These are phyloP conservation scores for Lasioglossum marginatum DNA, from an alignment of 2,888 invertebrate species.

Conservation along the genomic window DNA sequence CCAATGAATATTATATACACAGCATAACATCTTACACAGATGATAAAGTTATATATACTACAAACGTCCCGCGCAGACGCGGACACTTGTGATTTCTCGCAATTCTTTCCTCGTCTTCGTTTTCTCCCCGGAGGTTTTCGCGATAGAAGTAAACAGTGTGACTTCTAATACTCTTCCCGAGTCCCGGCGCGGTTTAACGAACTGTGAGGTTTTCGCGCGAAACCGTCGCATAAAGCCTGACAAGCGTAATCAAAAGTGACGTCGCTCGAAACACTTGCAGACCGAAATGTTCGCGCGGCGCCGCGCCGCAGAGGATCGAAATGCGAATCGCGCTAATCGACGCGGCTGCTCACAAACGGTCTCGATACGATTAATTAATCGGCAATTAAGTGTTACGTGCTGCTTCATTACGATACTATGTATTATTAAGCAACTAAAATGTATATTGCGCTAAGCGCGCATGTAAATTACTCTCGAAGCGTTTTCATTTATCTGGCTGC, in stretches of 20 bases:
- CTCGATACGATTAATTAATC: constrained; percentile 17
- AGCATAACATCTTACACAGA: not conserved
- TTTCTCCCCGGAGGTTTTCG: not conserved
- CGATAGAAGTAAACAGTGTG: constrained; percentile 18
- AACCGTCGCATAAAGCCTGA: constrained; percentile 37
- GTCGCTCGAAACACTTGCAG: constrained; percentile 20
- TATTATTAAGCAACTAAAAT: not conserved
- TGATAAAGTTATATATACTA: not conserved
- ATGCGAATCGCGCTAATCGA: not conserved
- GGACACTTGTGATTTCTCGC: not conserved
- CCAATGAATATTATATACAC: not conserved
- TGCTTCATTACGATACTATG: not conserved
- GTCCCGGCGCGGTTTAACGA: constrained; percentile 51
- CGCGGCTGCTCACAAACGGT: not conserved
- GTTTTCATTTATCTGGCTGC: not conserved
- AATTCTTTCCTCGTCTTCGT: not conserved
- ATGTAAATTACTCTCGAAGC: not conserved
- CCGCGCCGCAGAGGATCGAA: not conserved
- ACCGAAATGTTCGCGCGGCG: constrained; percentile 2
- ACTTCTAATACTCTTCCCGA: constrained; percentile 46
- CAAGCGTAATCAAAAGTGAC: constrained; percentile 44
- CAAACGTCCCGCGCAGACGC: not conserved
- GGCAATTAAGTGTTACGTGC: constrained; percentile 1
- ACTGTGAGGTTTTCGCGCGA: constrained; percentile 60
- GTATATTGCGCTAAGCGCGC: not conserved